These are phyloP conservation scores for Dendrocincla tyrannina DNA, from an alignment of 2,797 vertebrate species.

Conservation along the genomic window DNA sequence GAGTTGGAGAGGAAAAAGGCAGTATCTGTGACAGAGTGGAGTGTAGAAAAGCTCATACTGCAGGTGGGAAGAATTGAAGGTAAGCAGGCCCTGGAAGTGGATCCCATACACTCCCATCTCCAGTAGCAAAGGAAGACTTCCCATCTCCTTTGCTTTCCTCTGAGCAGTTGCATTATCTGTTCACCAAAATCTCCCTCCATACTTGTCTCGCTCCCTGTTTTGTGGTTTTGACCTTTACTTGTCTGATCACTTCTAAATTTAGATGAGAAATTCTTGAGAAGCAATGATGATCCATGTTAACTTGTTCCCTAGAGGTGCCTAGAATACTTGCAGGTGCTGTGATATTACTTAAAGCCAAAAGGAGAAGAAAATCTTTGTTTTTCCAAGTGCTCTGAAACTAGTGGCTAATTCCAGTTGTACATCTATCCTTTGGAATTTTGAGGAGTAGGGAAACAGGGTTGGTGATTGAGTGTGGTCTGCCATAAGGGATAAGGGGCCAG, in stretches of 20 bases:
- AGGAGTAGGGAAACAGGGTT: background rate
- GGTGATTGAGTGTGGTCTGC: background rate
- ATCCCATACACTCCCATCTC: background rate
- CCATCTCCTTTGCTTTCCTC: background rate
- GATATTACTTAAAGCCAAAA: background rate
- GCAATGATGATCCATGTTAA: background rate
- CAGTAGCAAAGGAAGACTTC: background rate
- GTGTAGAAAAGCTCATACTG: background rate
- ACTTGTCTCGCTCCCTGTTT: background rate
- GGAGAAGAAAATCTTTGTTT: background rate
- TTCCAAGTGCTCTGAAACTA: background rate
- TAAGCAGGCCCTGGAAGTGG: background rate
- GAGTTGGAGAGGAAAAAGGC: background rate
- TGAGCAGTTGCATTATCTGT: background rate
- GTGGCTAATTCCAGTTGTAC: background rate
- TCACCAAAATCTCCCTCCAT: background rate
- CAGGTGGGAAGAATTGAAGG: background rate
- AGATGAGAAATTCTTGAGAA: slow-evolving; percentile 12
- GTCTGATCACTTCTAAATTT: slow-evolving; percentile 24
- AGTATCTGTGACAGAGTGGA: background rate
- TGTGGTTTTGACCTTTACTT: background rate
- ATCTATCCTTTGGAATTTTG: background rate
- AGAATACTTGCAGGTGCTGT: slow-evolving; percentile 31
- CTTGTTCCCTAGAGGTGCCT: background rate
- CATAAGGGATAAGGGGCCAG: background rate